These are phyloP conservation scores for Vulpes lagopus DNA, from an alignment of 2,113 vertebrate species.

Conservation along the genomic window DNA sequence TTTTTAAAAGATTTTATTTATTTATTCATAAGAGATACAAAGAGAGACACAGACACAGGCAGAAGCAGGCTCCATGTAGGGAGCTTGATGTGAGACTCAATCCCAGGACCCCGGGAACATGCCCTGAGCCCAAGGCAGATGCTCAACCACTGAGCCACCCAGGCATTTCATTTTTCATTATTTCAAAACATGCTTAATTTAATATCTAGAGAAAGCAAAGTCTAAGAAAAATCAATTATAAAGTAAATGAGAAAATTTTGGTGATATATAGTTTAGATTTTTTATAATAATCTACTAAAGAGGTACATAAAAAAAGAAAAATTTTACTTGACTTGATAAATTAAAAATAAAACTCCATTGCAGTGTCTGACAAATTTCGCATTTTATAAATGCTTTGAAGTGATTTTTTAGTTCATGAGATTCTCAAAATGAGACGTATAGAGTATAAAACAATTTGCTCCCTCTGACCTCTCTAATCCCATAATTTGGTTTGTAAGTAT, in stretches of 20 bases:
- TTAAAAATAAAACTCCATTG: conserved; percentile 57
- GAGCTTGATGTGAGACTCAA: no score
- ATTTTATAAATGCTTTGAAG: conserved; percentile 42
- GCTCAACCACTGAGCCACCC: no score
- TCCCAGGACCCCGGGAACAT: no score
- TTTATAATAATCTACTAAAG: neutral
- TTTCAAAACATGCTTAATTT: neutral
- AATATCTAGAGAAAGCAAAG: neutral
- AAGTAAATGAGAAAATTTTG: neutral
- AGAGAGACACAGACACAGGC: no score
- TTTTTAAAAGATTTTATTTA: no score
- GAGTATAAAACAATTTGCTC: neutral
- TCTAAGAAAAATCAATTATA: neutral
- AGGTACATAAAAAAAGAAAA: neutral
- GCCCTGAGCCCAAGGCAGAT: no score
- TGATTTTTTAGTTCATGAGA: neutral
- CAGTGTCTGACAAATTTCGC: conserved; percentile 1
- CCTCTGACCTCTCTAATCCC: conserved; percentile 58
- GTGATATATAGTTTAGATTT: neutral
- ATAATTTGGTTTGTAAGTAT: conserved; percentile 65
- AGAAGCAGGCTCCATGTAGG: no score
- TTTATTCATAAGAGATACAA: no score
- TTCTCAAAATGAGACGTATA: neutral
- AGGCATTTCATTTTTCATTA: neutral
- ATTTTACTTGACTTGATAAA: neutral